Percentiles rank a stretch among this genome's conserved stretches.
Conservation (phyloP, 1,140 invertebrate genomes). For the Euwallacea fornicatus region DNA sequence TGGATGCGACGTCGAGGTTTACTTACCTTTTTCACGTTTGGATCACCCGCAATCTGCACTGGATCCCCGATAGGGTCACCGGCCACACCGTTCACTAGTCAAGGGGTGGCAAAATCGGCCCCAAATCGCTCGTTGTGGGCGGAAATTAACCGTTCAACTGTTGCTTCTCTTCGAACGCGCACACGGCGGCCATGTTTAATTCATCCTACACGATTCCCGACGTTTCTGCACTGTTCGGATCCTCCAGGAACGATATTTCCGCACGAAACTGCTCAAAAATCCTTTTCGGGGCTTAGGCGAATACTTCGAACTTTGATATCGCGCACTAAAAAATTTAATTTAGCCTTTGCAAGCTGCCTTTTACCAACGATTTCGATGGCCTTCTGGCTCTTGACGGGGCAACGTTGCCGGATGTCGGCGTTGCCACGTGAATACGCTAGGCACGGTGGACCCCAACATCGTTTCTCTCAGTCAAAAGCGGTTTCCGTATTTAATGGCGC, state of each 20-base stretch:
- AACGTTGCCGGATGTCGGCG: slow-evolving; percentile 34
- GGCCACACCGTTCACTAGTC: slow-evolving; percentile 16
- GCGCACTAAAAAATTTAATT: slow-evolving; percentile 28
- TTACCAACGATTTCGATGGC: slow-evolving; percentile 36
- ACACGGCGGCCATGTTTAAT: slow-evolving; percentile 38
- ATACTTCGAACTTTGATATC: slow-evolving; percentile 22
- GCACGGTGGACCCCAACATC: slow-evolving; percentile 6
- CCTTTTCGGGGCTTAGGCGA: neutral
- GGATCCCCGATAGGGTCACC: slow-evolving; percentile 16
- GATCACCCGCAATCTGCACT: neutral
- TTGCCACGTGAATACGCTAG: slow-evolving; percentile 28
- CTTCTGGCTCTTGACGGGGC: slow-evolving; percentile 38
- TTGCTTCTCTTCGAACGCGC: slow-evolving; percentile 35
- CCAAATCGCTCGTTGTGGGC: slow-evolving; percentile 16
- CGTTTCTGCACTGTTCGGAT: slow-evolving; percentile 24
- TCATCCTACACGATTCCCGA: slow-evolving; percentile 32
- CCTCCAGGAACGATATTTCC: slow-evolving; percentile 3
- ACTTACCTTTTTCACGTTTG: slow-evolving; percentile 36
- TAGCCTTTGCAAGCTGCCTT: slow-evolving; percentile 29
- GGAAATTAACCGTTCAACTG: slow-evolving; percentile 33
- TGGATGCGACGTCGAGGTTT: slow-evolving; percentile 15
- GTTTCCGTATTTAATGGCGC: too few relatives aligned
- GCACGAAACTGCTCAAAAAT: slow-evolving; percentile 1
- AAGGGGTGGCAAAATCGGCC: slow-evolving; percentile 20
- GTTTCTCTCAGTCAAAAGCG: too few relatives aligned